Percentiles rank a stretch among this genome's conserved stretches.
phyloP scores from a whole-genome alignment of 92 coral and sea anemone species.

The Epizoanthus stellaris region DNA sequence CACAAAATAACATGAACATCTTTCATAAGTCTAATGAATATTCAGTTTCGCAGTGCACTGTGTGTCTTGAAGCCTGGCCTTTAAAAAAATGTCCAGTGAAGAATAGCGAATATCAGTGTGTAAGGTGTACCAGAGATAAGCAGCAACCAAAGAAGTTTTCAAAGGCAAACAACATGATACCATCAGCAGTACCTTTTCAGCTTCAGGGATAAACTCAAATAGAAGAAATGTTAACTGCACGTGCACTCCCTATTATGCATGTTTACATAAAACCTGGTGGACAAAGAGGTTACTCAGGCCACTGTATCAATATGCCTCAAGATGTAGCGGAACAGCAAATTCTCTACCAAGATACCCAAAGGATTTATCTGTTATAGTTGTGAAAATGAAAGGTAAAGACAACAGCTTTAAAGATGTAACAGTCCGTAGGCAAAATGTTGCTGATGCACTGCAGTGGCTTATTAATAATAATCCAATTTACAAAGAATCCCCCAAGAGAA shows the following conservation, averaged over 20 bases:
- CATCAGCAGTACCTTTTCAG: too few species aligned
- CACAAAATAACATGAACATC: constrained; percentile 38
- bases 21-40: constrained; percentile 58
- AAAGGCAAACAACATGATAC: too few species aligned
- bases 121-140: constrained; percentile 45
- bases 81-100: constrained; percentile 35
- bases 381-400: constrained; percentile 1
- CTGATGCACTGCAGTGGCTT: too few species aligned
- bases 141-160: too few species aligned
- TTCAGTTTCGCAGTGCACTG: constrained; percentile 56
- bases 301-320: background rate
- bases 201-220: too few species aligned
- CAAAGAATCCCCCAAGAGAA: too few species aligned
- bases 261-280: too few species aligned
- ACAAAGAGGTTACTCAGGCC: background rate
- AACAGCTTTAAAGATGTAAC: background rate
- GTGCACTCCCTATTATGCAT: too few species aligned
- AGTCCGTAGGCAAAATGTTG: background rate
- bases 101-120: constrained; percentile 42
- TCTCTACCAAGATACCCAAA: background rate
- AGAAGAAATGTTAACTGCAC: too few species aligned
- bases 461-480: too few species aligned
- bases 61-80: constrained; percentile 70
- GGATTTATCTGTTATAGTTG: constrained; percentile 1
- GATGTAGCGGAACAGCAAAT: background rate